Percentiles rank a stretch among this genome's conserved stretches.
Conservation (phyloP, 2,888 invertebrate species). For the Rugalucina vietnamica region DNA sequence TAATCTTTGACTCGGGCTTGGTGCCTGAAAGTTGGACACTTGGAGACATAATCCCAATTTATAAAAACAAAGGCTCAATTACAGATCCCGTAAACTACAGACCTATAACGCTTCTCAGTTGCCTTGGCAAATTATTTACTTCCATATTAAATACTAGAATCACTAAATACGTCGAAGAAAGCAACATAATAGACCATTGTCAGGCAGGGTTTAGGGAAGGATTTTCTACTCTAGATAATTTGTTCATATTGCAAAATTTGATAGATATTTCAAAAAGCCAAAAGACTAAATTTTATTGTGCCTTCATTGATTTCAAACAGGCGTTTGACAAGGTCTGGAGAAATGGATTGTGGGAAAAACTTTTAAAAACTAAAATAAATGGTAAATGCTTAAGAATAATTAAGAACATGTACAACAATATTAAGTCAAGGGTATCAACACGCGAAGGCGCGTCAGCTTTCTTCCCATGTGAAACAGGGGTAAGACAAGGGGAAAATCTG, state of each 20-base stretch:
- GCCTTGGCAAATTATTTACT: slow-evolving; percentile 23
- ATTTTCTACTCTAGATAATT: slow-evolving; percentile 27
- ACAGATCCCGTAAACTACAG: slow-evolving; percentile 12
- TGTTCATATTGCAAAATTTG: slow-evolving; percentile 24
- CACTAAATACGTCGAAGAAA: not conserved
- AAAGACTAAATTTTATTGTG: slow-evolving; percentile 24
- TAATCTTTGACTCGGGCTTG: slow-evolving; percentile 12
- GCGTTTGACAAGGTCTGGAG: slow-evolving; percentile 37
- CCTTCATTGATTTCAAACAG: slow-evolving; percentile 39
- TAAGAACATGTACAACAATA: slow-evolving; percentile 19
- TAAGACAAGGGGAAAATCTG: slow-evolving; percentile 29
- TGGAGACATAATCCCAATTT: slow-evolving; percentile 13
- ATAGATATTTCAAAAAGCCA: slow-evolving; percentile 9
- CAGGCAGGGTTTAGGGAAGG: slow-evolving; percentile 33
- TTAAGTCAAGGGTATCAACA: slow-evolving; percentile 17
- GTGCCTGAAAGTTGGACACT: slow-evolving; percentile 7
- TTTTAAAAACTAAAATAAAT: slow-evolving; percentile 24
- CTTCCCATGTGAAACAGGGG: not conserved
- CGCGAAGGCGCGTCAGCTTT: not conserved
- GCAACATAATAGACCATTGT: slow-evolving; percentile 8
- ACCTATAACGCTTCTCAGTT: slow-evolving; percentile 18
- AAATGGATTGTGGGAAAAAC: slow-evolving; percentile 25
- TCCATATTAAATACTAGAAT: slow-evolving; percentile 12
- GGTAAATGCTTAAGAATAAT: slow-evolving; percentile 33
- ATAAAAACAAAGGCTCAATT: slow-evolving; percentile 27